These are phyloP conservation scores for Trinectes maculatus DNA, from an alignment of 2,113 vertebrate genomes.

Conservation along the genomic window DNA sequence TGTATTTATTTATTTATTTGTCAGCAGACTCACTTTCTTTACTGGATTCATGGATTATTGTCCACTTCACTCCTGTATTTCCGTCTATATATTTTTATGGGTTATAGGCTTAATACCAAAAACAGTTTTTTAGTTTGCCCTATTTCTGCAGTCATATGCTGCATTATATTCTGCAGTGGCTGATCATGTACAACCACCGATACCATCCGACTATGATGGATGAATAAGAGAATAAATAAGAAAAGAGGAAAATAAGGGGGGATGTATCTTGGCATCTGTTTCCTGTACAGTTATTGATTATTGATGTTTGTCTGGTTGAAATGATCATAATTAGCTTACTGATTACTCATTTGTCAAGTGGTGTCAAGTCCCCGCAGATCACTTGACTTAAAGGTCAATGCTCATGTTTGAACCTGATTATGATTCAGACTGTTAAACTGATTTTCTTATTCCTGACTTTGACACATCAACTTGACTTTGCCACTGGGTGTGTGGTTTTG, in stretches of 20 bases:
- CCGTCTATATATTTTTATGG: too few species aligned
- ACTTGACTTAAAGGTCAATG: not conserved
- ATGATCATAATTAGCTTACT: slow-evolving; percentile 2
- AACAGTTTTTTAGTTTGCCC: too few species aligned
- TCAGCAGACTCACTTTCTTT: too few species aligned
- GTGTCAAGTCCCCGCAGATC: not conserved
- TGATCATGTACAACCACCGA: too few species aligned
- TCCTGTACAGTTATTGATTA: not conserved
- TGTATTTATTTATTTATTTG: too few species aligned
- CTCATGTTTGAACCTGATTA: not conserved
- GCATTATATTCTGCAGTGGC: too few species aligned
- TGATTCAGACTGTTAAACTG: not conserved
- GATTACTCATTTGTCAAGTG: not conserved
- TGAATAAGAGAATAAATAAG: too few species aligned
- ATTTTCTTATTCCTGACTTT: not conserved
- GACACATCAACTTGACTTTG: not conserved
- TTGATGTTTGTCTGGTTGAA: not conserved
- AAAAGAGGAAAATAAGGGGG: not conserved
- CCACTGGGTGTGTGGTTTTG: too few species aligned
- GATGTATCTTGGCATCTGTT: not conserved
- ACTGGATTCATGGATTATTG: too few species aligned
- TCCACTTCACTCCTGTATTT: too few species aligned
- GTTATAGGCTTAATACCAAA: not conserved
- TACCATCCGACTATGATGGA: too few species aligned
- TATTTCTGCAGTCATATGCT: too few species aligned